A percentile compares a stretch with the other conserved stretches of the same genome.
These are phyloP conservation scores for Drosophila koepferae DNA, from an alignment of 2,888 invertebrate species.

Conservation along the genomic window DNA sequence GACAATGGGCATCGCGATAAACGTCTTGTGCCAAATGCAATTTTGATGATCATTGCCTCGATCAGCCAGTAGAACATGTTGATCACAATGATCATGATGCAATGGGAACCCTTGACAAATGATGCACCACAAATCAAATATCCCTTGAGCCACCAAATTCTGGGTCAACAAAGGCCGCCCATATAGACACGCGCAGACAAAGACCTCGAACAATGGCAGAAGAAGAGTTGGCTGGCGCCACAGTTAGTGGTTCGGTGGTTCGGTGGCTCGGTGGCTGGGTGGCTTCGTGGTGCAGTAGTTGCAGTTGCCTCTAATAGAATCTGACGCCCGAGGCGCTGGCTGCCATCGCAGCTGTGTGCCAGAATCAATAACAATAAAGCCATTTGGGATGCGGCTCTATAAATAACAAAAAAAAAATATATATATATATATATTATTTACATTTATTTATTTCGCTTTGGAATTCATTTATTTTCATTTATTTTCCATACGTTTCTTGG, in stretches of 20 bases:
- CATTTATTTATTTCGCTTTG: conserved; percentile 44
- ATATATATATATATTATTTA: conserved; percentile 54
- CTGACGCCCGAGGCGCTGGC: conserved; percentile 56
- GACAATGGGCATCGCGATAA: conserved; percentile 72
- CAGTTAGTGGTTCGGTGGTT: conserved; percentile 6
- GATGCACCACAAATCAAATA: conserved; percentile 36
- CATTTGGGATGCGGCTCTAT: conserved; percentile 60
- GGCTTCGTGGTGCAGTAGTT: conserved; percentile 24
- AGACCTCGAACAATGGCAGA: conserved; percentile 51
- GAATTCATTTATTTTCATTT: conserved; percentile 14
- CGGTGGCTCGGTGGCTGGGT: conserved; percentile 12
- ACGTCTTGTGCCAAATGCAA: conserved; percentile 44
- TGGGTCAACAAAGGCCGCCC: conserved; percentile 61
- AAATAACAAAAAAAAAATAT: conserved; percentile 50
- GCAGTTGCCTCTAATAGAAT: conserved; percentile 55
- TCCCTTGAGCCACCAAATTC: conserved; percentile 46
- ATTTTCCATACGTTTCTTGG: conserved; percentile 41
- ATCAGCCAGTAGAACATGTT: background rate
- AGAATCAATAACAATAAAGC: conserved; percentile 73
- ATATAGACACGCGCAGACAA: conserved; percentile 11
- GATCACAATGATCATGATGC: conserved; percentile 26
- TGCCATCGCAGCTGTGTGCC: conserved; percentile 60
- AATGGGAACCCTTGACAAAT: conserved; percentile 46
- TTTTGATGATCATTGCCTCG: conserved; percentile 36
- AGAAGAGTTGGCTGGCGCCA: conserved; percentile 36